These are phyloP conservation scores for Oscheius sp. DNA, from an alignment of 1,140 invertebrate genomes.

Conservation along the genomic window DNA sequence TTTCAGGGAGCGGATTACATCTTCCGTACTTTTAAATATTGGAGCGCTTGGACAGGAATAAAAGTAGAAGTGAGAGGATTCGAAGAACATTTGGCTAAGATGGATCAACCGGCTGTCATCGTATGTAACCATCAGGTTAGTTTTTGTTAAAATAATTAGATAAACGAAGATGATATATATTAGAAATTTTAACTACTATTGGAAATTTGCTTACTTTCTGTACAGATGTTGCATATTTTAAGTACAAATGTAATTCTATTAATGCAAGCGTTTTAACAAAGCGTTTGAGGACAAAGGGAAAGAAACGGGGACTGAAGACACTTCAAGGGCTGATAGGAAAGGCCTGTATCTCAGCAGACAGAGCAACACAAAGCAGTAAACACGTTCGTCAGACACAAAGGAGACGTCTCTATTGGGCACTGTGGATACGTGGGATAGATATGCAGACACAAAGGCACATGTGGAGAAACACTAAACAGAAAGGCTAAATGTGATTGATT, in stretches of 20 bases:
- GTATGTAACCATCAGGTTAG: conserved; percentile 26
- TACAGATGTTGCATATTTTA: background rate
- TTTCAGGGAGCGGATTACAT: conserved; percentile 20
- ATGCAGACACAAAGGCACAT: too few species aligned
- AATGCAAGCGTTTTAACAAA: background rate
- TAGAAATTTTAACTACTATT: background rate
- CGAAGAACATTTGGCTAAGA: background rate
- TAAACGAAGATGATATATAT: background rate
- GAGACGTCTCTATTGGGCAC: too few species aligned
- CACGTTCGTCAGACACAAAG: background rate
- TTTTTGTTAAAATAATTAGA: background rate
- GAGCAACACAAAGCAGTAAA: background rate
- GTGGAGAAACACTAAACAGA: too few species aligned
- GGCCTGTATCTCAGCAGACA: too few species aligned
- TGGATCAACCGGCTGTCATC: conserved; percentile 2
- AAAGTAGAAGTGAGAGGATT: conserved; percentile 1
- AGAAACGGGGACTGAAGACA: background rate
- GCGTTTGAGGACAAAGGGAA: background rate
- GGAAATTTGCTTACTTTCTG: background rate
- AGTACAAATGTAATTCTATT: background rate
- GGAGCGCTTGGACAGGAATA: conserved; percentile 16
- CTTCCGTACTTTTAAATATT: background rate
- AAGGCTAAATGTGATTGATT: too few species aligned
- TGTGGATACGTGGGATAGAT: too few species aligned
- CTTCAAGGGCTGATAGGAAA: background rate